phyloP scores from a whole-genome alignment of 2,797 vertebrate species.

The Pseudomugil tenellus region DNA sequence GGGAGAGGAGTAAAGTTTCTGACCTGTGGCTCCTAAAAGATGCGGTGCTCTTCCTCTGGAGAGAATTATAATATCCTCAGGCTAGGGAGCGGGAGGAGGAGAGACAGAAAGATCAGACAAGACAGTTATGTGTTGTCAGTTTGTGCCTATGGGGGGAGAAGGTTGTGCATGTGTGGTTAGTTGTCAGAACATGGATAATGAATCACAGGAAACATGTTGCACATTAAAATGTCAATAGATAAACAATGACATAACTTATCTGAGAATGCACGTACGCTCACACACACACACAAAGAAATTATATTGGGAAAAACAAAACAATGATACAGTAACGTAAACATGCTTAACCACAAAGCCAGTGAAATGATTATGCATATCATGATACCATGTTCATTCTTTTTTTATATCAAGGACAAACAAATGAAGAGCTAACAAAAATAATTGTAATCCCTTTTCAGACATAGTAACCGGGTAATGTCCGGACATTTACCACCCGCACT shows the following conservation, averaged over 20 bases:
- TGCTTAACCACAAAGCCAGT: not conserved
- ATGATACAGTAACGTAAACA: not conserved
- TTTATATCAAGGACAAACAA: conserved; percentile 32
- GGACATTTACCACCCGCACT: too few species aligned
- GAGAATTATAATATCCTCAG: conserved; percentile 85
- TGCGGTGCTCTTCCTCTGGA: conserved; percentile 80
- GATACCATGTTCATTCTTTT: not conserved
- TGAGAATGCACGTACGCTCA: conserved; percentile 10
- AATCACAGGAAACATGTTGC: conserved; percentile 34
- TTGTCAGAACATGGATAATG: conserved; percentile 41
- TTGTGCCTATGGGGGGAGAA: conserved; percentile 28
- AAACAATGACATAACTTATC: not conserved
- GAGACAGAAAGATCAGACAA: conserved; percentile 78
- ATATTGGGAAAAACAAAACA: conserved; percentile 3
- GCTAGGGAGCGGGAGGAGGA: conserved; percentile 72
- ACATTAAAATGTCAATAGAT: conserved; percentile 21
- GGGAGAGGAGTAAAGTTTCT: conserved; percentile 74
- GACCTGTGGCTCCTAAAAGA: conserved; percentile 85
- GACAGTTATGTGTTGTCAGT: conserved; percentile 45
- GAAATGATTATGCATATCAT: not conserved
- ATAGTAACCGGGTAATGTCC: too few species aligned
- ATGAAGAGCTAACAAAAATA: conserved; percentile 26
- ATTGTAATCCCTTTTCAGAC: too few species aligned
- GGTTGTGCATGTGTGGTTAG: conserved; percentile 36
- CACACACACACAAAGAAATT: not conserved